Evolutionary conservation across 2,888 invertebrate genomes (phyloP), one percentile per base, ranked within the genome.

Genomic region (Eristalis arbustorum): DNA sequence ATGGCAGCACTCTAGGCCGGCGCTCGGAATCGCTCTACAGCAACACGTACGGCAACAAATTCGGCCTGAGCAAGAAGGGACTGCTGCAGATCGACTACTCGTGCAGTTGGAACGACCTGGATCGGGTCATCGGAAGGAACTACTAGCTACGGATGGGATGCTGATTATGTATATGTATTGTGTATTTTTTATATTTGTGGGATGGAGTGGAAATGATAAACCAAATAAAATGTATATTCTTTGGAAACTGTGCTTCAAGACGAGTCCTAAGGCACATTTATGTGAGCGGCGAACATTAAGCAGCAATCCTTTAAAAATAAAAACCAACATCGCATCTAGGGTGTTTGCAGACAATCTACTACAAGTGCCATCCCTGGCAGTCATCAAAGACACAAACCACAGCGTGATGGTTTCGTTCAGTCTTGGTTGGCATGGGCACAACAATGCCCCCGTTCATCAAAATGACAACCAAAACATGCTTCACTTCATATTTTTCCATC

Each of bases 11-110:
- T 5, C 76, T 84, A 73, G 89, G 85, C 57, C 89, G 89, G 73
- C 88, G 87, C 77, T 89, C 89, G 79, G 91, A 91, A 13, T 92
- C 92, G 89, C 89, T 92, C 89, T 92, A 92, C 88, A 90, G 91
- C 88, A 92, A 91, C 90, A 92, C 91, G 89, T 92, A 92, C 88
- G 90, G 89, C 13, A 91, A 91, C 90, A 92, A 91, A 90, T 92
- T 96, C 92, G 96, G 96, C 88, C 93, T 96, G 83, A 96, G 96
- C 90, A 95, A 95, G 89, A 96, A 96, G 90, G 96, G 97, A 73
- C 95, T 96, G 90, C 93, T 96, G 66, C 96, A 96, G 93, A 96
- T 97, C 89, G 97, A 97, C 91, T 97, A 97, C 90, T 96, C 96
- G 1, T 96, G 95, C 92, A 96, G 96, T 92, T 97, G 96, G 96